Percentiles rank a stretch among this genome's conserved stretches.
These are phyloP conservation scores for Lycocerus yunnanus DNA, from an alignment of 2,888 invertebrate genomes.

Conservation along the genomic window DNA sequence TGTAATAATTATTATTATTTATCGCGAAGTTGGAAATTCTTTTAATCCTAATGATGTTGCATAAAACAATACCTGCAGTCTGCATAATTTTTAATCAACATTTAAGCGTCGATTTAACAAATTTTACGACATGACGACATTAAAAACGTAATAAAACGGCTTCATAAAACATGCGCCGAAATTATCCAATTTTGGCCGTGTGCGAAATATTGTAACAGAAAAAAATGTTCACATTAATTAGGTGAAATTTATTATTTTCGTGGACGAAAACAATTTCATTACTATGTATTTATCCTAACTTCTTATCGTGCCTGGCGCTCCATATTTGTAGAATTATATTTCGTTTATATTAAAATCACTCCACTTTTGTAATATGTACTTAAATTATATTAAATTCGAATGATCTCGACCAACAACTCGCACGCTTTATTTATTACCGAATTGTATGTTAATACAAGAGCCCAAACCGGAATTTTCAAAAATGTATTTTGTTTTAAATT, in stretches of 20 bases:
- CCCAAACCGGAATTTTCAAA: slow-evolving; percentile 16
- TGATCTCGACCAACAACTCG: neutral
- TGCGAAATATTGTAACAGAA: neutral
- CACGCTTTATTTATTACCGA: slow-evolving; percentile 4
- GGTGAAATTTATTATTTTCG: neutral
- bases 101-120: neutral
- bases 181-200: neutral
- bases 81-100: neutral
- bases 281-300: neutral
- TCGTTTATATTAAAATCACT: neutral
- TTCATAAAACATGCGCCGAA: neutral
- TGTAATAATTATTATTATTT: too few relatives aligned
- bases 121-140: neutral
- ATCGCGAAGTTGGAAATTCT: neutral
- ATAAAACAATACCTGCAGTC: neutral
- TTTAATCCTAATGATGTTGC: neutral
- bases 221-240: neutral
- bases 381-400: neutral
- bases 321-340: neutral
- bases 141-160: neutral
- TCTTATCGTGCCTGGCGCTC: neutral
- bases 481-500: slow-evolving; percentile 10
- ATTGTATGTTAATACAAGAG: slow-evolving; percentile 19
- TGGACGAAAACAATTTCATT: neutral
- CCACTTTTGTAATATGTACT: neutral